Base-by-base conservation (phyloP, 2,888 invertebrate species). In the Eristalis arbustorum region DNA sequence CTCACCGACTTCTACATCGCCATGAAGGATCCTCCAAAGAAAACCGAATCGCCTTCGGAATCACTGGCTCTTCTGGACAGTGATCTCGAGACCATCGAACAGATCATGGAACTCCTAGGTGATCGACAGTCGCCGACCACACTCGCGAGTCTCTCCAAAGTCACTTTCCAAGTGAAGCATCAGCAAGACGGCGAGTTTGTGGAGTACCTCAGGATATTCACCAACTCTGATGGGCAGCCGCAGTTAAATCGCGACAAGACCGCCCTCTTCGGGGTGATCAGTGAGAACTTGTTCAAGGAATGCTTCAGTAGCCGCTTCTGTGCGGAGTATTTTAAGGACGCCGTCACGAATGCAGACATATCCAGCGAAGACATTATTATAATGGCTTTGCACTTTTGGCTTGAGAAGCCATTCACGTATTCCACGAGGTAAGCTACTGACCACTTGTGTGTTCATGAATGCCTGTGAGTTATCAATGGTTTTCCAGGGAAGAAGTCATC, bases 341-440 rank as follows among this genome's bases (percentile, higher is more conserved):
- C 90, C 84, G 90, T 90, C 2, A 56, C 76, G 18, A 68, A 89
- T 22, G 89, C 91, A 0, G 83, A 88, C 34, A 90, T 93, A 69
- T 89, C 90, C 1, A 90, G 96, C 56, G 94, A 94, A 89, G 95
- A 96, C 90, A 93, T 98, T 34, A 94, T 97, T 88, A 95, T 95
- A 89, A 93, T 97, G 79, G 92, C 96, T n/a, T 94, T 97, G 71
- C 93, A 94, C 89, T 96, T 95, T 90, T 95, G 97, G 95, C 94
- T 96, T 89, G 95, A 95, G 88, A 94, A 95, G 91, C 93, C 94
- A 0, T 93, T 96, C 90, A 82, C 73, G 10, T 93, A 92, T 67
- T 89, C 62, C 0, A 28, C 75, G 10, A 77, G 80, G 81, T 82
- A 25, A 25, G 56, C 81, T 34, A 0, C 18, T 3, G 8, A 49